Conservation (phyloP, 2,113 vertebrate genomes). For the Lophotis ruficrista region DNA sequence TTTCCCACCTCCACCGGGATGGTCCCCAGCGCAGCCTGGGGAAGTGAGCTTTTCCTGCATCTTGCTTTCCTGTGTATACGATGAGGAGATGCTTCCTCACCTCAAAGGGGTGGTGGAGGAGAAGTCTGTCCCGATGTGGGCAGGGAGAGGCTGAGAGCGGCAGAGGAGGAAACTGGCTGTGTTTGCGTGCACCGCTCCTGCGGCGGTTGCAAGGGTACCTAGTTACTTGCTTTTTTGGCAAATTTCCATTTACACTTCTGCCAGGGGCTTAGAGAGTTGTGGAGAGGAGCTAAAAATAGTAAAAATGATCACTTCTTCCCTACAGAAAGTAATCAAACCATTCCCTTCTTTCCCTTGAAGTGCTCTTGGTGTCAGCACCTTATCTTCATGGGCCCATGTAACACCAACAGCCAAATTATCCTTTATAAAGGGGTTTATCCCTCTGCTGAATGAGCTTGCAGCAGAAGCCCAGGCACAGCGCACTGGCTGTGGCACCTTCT, state of each 20-base stretch:
- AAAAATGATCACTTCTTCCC: not conserved
- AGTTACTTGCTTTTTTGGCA: not conserved
- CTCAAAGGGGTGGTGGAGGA: not conserved
- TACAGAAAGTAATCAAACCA: not conserved
- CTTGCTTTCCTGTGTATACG: not conserved
- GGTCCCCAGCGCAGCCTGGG: not conserved
- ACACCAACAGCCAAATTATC: not conserved
- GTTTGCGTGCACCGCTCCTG: not conserved
- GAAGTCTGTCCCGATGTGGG: not conserved
- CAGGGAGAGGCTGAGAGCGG: not conserved
- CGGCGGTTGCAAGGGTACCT: rapidly evolving
- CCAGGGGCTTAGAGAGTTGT: not conserved
- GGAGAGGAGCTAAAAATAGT: not conserved
- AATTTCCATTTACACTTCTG: not conserved
- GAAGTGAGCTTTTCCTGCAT: not conserved
- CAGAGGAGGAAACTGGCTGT: not conserved
- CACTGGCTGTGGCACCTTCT: not conserved
- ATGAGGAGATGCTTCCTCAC: not conserved
- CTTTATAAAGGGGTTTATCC: not conserved
- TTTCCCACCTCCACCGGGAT: not conserved
- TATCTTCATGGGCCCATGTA: not conserved
- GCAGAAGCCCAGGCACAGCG: not conserved
- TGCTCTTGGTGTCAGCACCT: not conserved
- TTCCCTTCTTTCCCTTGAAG: not conserved
- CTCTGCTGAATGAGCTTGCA: not conserved